Evolutionary conservation across 2,888 invertebrate genomes (phyloP).

Genomic region (Pharmacophagus antenor): DNA sequence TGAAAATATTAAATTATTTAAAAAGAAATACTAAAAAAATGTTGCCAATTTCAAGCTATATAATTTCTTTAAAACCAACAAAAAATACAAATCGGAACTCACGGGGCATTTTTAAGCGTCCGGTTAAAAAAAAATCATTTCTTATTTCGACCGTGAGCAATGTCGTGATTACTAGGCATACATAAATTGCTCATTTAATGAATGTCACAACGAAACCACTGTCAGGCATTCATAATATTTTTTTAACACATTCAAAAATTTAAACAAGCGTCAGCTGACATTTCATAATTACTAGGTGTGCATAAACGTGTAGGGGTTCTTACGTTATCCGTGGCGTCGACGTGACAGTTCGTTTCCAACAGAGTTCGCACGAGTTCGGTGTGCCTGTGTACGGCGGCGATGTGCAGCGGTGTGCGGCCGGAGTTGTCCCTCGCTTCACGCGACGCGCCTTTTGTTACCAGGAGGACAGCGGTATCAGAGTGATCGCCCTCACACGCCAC

Average conservation of each 20-base stretch:
- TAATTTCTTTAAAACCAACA: no score
- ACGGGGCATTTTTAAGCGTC: no score
- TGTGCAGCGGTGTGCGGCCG: conserved; percentile 87
- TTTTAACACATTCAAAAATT: no score
- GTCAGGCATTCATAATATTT: no score
- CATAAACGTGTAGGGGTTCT: conserved; percentile 40
- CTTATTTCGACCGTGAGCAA: conserved; percentile 14
- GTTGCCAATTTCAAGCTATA: no score
- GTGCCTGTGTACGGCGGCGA: conserved; percentile 88
- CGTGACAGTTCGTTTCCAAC: conserved; percentile 84
- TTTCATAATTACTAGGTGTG: conserved; percentile 23
- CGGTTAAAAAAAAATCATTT: no score
- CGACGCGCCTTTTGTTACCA: conserved; percentile 82
- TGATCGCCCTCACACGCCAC: conserved; percentile 86
- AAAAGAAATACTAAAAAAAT: no score
- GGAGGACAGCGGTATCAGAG: conserved; percentile 79
- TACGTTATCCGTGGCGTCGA: conserved; percentile 75
- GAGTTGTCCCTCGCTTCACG: conserved; percentile 85
- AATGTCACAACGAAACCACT: no score
- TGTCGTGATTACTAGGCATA: conserved; percentile 19
- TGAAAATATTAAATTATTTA: no score
- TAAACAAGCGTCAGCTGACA: not conserved
- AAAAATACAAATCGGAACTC: no score
- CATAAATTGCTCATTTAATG: no score
- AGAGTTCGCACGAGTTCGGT: conserved; percentile 86